phyloP scores from a whole-genome alignment of 2,888 invertebrate species.

The Eupeodes luniger region DNA sequence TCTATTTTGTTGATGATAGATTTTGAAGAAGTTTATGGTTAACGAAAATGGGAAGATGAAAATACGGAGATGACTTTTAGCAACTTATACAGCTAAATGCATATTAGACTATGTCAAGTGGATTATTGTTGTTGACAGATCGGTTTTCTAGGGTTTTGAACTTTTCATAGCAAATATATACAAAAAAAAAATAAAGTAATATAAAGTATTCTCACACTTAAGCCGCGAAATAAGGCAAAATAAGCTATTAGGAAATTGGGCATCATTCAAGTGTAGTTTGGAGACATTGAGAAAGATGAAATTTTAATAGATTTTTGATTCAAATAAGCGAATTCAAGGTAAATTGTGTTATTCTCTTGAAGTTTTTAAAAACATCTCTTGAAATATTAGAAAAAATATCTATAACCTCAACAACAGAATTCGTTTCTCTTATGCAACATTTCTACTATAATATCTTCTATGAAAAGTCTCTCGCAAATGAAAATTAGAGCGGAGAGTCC shows the following conservation, averaged over 20 bases:
- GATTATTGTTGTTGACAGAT: slow-evolving; percentile 29
- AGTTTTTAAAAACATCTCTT: too few species aligned
- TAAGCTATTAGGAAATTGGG: not conserved
- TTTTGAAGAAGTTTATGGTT: not conserved
- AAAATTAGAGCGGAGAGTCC: too few species aligned
- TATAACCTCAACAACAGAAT: too few species aligned
- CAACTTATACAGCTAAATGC: not conserved
- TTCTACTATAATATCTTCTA: too few species aligned
- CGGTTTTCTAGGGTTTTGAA: slow-evolving; percentile 1
- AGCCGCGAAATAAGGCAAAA: not conserved
- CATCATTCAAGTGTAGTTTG: too few species aligned
- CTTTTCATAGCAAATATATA: not conserved
- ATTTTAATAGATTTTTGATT: too few species aligned
- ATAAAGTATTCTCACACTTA: slow-evolving; percentile 33
- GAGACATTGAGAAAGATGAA: too few species aligned
- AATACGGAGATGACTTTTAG: not conserved
- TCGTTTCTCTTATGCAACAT: too few species aligned
- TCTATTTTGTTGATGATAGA: slow-evolving; percentile 5
- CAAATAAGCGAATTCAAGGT: too few species aligned
- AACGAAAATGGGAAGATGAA: not conserved
- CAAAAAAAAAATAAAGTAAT: not conserved
- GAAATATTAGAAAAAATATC: too few species aligned
- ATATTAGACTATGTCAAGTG: not conserved
- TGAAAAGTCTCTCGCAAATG: too few species aligned
- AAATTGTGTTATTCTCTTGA: too few species aligned